Conservation (phyloP, 1,140 invertebrate species). For the Bacillus rossius region DNA sequence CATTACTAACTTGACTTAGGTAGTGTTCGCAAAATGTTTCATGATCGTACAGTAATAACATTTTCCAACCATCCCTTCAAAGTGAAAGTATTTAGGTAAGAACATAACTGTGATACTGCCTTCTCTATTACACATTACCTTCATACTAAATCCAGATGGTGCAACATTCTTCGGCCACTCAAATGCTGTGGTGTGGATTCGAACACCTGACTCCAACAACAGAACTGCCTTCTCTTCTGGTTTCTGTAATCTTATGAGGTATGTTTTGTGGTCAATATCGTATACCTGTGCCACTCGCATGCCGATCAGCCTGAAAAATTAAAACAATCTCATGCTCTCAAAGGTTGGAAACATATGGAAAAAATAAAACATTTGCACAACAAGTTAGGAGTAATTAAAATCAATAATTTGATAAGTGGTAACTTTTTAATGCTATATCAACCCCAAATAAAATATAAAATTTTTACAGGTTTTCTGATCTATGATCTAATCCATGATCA, state of each 20-base stretch:
- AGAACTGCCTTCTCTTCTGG: conserved; percentile 81
- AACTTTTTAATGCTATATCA: neutral
- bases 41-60: no score
- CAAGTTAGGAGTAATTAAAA: neutral
- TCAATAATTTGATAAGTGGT: neutral
- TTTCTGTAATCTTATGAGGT: conserved; percentile 83
- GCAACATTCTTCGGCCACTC: conserved; percentile 98
- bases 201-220: conserved; percentile 89
- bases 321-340: no score
- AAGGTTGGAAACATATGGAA: no score
- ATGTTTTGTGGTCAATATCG: conserved; percentile 96
- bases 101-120: no score
- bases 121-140: no score
- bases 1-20: no score
- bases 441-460: neutral
- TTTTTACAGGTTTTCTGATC: no score
- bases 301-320: conserved; percentile 68
- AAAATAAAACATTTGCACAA: neutral
- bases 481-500: neutral
- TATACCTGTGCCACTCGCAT: conserved; percentile 96
- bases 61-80: no score
- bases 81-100: no score
- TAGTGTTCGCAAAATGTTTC: no score
- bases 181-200: conserved; percentile 91
- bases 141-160: conserved; percentile 97